Evolutionary conservation across 2,797 vertebrate genomes (phyloP), one percentile per base, ranked within the genome.

Genomic region (Vultur gryphus): DNA sequence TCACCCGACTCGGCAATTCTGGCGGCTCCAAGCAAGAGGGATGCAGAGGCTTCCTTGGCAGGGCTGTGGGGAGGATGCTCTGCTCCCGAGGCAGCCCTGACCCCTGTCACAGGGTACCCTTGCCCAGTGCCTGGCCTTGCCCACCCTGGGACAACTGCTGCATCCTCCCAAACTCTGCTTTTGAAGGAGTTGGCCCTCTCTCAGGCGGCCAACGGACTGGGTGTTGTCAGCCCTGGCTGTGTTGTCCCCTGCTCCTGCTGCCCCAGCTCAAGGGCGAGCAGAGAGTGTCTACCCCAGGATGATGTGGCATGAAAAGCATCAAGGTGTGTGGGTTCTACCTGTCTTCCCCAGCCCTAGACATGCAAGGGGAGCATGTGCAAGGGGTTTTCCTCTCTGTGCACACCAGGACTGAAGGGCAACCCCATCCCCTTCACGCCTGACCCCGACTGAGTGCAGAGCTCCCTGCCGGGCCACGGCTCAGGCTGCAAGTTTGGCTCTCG

Each of bases 251-350:
- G 41, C 21, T 76, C 33, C 66, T 12, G 2, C 25, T 24, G 76
- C n/a, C 70, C 35, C 51, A 15, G 64, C 55, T 37, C 78, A 28
- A 1, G 20, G 11, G 23, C 0, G 2, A 59, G 52, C 2, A 0
- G 23, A 44, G 9, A 24, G 28, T 7, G 26, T 46, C 64, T 16
- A 6, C n/a, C 41, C 70, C 77, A 17, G 35, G 48, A 37, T 0
- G 0, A 21, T 2, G 37, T 12, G 55, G 8, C 19, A 19, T 0
- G 18, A 49, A n/a, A 44, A 73, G 13, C 76, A 33, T 3, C 1
- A 3, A 14, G 12, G 3, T 19, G 13, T 37, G 31, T 8, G 6
- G 21, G 16, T 28, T 41, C 59, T 57, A 14, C 35, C 33, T 21
- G 7, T 26, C 37, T 31, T 64, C 19, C 39, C 26, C 2, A 0